Conservation (phyloP, 2,113 vertebrate species). For the Arenaria interpres region DNA sequence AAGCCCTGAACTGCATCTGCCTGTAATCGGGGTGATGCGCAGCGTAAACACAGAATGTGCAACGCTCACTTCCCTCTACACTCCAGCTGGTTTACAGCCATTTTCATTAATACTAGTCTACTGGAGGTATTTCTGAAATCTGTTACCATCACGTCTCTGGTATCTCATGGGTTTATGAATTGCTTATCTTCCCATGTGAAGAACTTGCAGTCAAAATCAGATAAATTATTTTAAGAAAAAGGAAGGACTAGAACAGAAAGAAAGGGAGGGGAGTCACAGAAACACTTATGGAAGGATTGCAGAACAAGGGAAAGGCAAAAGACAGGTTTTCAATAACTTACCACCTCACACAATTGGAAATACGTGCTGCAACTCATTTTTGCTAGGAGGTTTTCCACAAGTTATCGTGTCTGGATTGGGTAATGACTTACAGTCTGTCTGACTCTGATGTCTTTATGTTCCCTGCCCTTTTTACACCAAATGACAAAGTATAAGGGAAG, state of each 20-base stretch:
- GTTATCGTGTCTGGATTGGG: background rate
- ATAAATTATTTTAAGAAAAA: background rate
- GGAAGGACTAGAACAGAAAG: background rate
- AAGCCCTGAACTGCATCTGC: background rate
- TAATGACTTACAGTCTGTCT: background rate
- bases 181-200: background rate
- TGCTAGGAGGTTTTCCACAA: background rate
- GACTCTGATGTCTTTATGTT: background rate
- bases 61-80: accelerated
- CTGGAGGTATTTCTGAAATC: background rate
- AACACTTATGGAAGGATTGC: background rate
- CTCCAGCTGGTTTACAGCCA: background rate
- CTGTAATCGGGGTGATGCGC: background rate
- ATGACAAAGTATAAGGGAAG: background rate
- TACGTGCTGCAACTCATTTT: background rate
- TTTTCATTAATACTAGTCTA: background rate
- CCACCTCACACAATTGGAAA: background rate
- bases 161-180: background rate
- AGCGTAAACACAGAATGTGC: background rate
- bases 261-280: background rate
- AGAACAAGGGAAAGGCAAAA: background rate
- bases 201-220: background rate
- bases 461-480: background rate
- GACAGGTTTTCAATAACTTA: background rate
- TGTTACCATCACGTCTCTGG: background rate